phyloP scores from a whole-genome alignment of 2,797 vertebrate species.

The Chelon labrosus region DNA sequence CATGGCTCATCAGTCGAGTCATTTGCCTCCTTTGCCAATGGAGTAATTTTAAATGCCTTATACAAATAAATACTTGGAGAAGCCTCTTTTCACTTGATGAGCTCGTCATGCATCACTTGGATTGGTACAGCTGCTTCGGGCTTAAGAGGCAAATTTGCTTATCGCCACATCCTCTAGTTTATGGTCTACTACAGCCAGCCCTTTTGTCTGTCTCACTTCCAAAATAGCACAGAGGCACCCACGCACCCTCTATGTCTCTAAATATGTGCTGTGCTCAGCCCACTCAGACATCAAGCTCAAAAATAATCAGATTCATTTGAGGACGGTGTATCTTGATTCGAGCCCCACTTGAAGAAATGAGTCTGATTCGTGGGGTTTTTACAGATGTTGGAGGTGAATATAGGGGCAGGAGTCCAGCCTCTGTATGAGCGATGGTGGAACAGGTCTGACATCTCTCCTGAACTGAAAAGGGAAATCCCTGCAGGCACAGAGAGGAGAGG shows the following conservation, averaged over 20 bases:
- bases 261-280: constrained; percentile 2
- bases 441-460: constrained; percentile 80
- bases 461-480: constrained; percentile 84
- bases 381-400: constrained; percentile 59
- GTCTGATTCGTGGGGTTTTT: constrained; percentile 55
- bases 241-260: not conserved
- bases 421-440: constrained; percentile 72
- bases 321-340: constrained; percentile 32
- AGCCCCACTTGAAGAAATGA: constrained; percentile 39
- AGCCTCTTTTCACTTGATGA: not conserved
- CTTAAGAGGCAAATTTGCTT: not conserved
- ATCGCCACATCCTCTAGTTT: not conserved
- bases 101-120: not conserved
- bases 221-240: not conserved
- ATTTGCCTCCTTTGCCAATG: too few relatives aligned
- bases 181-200: not conserved
- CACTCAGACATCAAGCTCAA: not conserved
- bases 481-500: constrained; percentile 67
- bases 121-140: not conserved
- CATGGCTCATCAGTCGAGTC: too few relatives aligned
- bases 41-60: too few relatives aligned
- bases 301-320: constrained; percentile 22
- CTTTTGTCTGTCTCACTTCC: not conserved
- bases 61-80: not conserved
- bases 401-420: constrained; percentile 56